A percentile compares a stretch with the other conserved stretches of the same genome.
Evolutionary conservation across 2,888 invertebrate species (phyloP).

Genomic region (Idaea dimidiata): DNA sequence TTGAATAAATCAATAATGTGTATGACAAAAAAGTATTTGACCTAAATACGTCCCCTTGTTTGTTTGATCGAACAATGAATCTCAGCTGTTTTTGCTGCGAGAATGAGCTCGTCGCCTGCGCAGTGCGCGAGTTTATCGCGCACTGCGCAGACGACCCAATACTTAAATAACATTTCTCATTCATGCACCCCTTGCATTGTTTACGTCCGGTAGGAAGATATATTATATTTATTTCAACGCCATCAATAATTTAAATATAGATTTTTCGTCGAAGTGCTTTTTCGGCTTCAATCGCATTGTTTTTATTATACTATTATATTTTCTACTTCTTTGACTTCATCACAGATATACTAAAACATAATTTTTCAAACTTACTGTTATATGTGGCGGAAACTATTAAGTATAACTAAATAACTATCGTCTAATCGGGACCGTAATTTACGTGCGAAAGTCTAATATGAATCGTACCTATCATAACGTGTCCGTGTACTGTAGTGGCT

Average conservation of each 20-base stretch:
- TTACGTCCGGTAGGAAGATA: background rate
- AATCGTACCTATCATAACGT: too few relatives aligned
- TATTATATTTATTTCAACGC: background rate
- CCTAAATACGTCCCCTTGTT: constrained; percentile 29
- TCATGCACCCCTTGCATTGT: background rate
- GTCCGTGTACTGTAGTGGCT: too few relatives aligned
- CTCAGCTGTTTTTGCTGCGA: constrained; percentile 13
- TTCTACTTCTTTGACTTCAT: too few relatives aligned
- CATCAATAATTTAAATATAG: background rate
- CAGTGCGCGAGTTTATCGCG: constrained; percentile 9
- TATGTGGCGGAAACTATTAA: too few relatives aligned
- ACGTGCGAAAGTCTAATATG: too few relatives aligned
- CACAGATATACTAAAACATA: too few relatives aligned
- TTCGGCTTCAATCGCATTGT: too few relatives aligned
- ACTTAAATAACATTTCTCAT: background rate
- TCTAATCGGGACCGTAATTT: too few relatives aligned
- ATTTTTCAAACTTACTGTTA: too few relatives aligned
- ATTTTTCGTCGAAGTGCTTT: too few relatives aligned
- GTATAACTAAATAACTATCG: too few relatives aligned
- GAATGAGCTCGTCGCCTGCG: constrained; percentile 21
- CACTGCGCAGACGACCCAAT: constrained; percentile 15
- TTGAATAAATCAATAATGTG: constrained; percentile 17
- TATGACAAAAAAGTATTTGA: constrained; percentile 28
- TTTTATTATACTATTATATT: too few relatives aligned
- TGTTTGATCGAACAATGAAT: constrained; percentile 24